Evolutionary conservation across 1,140 invertebrate genomes (phyloP).

Genomic region (Globodera ellingtonae): DNA sequence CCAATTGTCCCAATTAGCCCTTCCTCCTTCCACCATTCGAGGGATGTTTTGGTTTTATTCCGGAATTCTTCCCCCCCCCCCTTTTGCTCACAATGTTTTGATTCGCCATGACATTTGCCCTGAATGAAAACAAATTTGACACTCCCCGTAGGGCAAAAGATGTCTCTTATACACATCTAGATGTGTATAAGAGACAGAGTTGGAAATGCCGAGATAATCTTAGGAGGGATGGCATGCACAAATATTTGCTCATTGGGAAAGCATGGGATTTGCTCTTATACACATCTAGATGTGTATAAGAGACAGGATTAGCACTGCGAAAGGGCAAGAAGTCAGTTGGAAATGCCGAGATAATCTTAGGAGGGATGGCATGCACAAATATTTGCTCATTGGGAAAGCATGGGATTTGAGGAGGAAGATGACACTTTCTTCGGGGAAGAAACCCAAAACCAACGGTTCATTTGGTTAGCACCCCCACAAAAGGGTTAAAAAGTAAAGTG

Average conservation of each 20-base stretch:
- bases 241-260: too few species aligned
- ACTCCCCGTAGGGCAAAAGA: not conserved
- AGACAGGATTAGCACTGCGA: not conserved
- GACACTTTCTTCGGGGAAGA: not conserved
- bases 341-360: not conserved
- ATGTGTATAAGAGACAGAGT: too few species aligned
- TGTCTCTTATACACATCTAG: too few species aligned
- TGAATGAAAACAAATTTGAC: conserved; percentile 19
- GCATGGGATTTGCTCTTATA: too few species aligned
- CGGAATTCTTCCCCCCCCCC: not conserved
- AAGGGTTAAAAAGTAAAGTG: not conserved
- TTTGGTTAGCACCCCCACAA: not conserved
- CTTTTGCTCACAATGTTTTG: not conserved
- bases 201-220: too few species aligned
- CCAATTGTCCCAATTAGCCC: not conserved
- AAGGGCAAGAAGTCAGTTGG: conserved; percentile 11
- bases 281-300: too few species aligned
- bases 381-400: not conserved
- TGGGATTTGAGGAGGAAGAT: not conserved
- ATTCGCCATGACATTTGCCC: conserved; percentile 1
- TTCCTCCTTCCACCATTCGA: not conserved
- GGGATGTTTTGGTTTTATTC: not conserved
- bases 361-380: conserved; percentile 1
- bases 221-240: too few species aligned
- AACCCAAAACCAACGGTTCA: not conserved